A percentile compares a stretch with the other conserved stretches of the same genome.
Conservation (phyloP, 2,888 invertebrate species). For the Cosmorhoe ocellata region DNA sequence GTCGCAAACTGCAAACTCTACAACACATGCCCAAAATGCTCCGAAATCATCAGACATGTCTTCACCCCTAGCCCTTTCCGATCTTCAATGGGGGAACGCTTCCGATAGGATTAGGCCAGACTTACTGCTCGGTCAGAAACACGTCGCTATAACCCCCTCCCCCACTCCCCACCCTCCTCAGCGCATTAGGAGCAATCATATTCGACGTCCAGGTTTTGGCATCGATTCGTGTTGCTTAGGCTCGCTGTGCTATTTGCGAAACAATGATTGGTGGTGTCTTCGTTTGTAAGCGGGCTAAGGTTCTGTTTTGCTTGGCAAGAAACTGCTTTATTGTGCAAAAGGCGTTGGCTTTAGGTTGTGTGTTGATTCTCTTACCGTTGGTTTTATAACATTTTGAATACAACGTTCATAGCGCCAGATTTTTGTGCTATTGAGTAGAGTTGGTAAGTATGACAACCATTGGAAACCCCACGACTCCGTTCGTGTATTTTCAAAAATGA, state of each 20-base stretch:
- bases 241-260: conserved; percentile 70
- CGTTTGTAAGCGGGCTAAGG: conserved; percentile 58
- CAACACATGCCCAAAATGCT: conserved; percentile 35
- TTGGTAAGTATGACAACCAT: no score
- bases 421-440: not conserved
- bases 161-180: conserved; percentile 39
- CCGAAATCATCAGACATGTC: conserved; percentile 57
- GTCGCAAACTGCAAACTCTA: not conserved
- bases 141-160: conserved; percentile 63
- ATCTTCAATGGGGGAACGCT: conserved; percentile 79
- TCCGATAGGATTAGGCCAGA: conserved; percentile 82
- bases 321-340: not conserved
- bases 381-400: not conserved
- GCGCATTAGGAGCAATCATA: conserved; percentile 81
- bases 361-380: not conserved
- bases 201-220: conserved; percentile 81
- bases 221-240: conserved; percentile 77
- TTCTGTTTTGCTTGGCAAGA: conserved; percentile 44
- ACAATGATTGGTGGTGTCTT: conserved; percentile 78
- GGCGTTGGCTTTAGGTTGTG: conserved; percentile 1
- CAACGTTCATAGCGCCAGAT: not conserved
- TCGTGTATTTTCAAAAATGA: no score
- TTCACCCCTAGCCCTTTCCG: conserved; percentile 58
- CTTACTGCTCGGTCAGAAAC: conserved; percentile 82
- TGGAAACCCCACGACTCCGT: no score